phyloP scores from a whole-genome alignment of 2,888 invertebrate species.

The Scotopteryx bipunctaria region DNA sequence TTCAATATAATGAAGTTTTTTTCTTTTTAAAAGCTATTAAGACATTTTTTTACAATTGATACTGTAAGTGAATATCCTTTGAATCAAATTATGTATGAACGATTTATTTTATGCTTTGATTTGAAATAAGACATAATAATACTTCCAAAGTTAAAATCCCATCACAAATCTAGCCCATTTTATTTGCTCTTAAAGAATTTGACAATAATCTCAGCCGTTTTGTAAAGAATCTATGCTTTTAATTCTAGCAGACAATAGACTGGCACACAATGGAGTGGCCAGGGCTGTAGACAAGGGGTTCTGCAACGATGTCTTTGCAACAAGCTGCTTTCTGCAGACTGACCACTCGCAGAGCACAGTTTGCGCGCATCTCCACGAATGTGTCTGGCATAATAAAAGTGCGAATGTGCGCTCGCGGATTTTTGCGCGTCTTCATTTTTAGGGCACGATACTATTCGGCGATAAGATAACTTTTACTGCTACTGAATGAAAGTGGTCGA shows the following conservation, averaged over 20 bases:
- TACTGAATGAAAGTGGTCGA: constrained; percentile 32
- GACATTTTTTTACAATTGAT: too few species aligned
- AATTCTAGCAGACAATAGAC: constrained; percentile 36
- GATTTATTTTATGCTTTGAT: too few species aligned
- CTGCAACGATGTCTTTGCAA: constrained; percentile 37
- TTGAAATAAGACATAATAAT: too few species aligned
- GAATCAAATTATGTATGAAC: too few species aligned
- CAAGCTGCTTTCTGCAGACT: constrained; percentile 34
- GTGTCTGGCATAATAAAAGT: background rate
- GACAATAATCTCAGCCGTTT: constrained; percentile 31
- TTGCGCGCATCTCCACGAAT: background rate
- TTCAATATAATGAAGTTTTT: too few species aligned
- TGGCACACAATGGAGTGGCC: constrained; percentile 37
- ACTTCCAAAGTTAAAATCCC: background rate
- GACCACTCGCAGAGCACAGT: background rate
- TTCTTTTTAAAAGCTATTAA: too few species aligned
- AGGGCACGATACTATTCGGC: constrained; percentile 34
- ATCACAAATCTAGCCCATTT: constrained; percentile 9
- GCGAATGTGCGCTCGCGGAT: constrained; percentile 29
- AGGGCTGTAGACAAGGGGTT: constrained; percentile 30
- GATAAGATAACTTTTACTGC: constrained; percentile 39
- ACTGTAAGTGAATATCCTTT: too few species aligned
- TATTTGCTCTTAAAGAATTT: constrained; percentile 21
- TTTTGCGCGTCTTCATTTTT: constrained; percentile 32
- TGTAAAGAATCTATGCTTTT: constrained; percentile 37